phyloP scores from a whole-genome alignment of 2,888 invertebrate species.

The Danaus chrysippus region DNA sequence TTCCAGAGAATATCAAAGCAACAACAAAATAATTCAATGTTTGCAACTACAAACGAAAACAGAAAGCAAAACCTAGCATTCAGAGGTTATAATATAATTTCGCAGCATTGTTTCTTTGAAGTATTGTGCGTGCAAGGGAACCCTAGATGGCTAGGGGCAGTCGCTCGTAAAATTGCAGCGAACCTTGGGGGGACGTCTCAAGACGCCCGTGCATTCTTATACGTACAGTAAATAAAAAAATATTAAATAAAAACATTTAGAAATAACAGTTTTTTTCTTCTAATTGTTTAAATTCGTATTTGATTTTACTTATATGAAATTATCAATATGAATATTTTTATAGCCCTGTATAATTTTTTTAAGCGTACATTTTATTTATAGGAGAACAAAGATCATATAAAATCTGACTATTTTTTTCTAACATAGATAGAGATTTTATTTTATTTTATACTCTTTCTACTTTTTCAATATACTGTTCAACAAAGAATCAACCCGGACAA shows the following conservation, averaged over 20 bases:
- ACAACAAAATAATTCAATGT: too few species aligned
- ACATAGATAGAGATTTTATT: too few species aligned
- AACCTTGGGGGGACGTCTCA: constrained; percentile 70
- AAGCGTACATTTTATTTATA: too few species aligned
- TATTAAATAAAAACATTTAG: constrained; percentile 31
- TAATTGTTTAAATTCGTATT: too few species aligned
- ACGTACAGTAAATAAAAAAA: constrained; percentile 41
- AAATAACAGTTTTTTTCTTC: too few species aligned
- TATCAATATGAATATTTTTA: too few species aligned
- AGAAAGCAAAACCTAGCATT: constrained; percentile 3
- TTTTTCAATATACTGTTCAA: constrained; percentile 44
- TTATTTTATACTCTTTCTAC: constrained; percentile 16
- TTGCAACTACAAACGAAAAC: too few species aligned
- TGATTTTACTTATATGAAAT: too few species aligned
- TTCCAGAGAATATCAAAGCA: too few species aligned
- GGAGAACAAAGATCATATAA: too few species aligned
- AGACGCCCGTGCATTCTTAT: constrained; percentile 74
- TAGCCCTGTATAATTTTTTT: too few species aligned
- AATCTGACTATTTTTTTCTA: too few species aligned
- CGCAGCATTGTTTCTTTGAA: constrained; percentile 44
- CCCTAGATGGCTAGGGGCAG: constrained; percentile 52
- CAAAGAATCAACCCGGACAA: constrained; percentile 71
- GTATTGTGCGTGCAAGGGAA: constrained; percentile 49
- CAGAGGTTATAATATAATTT: constrained; percentile 30
- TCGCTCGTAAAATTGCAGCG: constrained; percentile 74